phyloP scores from a whole-genome alignment of 2,888 invertebrate genomes.

The Spisula solida region DNA sequence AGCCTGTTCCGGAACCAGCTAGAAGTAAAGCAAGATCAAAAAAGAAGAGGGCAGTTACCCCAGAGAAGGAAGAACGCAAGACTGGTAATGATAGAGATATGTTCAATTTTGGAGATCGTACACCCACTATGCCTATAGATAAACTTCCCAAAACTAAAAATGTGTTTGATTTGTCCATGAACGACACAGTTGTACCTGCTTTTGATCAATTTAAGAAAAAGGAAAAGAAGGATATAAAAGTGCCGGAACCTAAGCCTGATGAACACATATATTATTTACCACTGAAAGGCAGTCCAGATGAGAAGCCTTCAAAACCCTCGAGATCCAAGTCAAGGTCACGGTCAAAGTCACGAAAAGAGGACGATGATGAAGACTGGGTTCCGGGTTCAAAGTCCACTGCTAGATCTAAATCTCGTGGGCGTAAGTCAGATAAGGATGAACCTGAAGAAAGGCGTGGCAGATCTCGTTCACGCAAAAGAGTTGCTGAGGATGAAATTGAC shows the following conservation, averaged over 20 bases:
- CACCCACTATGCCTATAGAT: conserved; percentile 65
- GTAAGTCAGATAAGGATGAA: conserved; percentile 15
- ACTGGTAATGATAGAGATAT: conserved; percentile 62
- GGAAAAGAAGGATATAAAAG: conserved; percentile 8
- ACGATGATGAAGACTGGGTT: conserved; percentile 49
- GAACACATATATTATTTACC: conserved; percentile 63
- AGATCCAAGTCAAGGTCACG: conserved; percentile 58
- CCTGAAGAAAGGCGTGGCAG: conserved; percentile 21
- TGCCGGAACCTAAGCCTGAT: conserved; percentile 42
- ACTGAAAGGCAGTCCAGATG: conserved; percentile 57
- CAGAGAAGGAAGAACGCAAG: conserved; percentile 69
- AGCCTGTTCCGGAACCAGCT: conserved; percentile 76
- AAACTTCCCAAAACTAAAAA: conserved; percentile 55
- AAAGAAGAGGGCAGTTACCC: conserved; percentile 72
- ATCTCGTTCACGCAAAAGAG: conserved; percentile 39
- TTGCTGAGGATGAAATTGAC: conserved; percentile 1
- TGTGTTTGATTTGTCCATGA: conserved; percentile 78
- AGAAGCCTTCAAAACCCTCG: conserved; percentile 48
- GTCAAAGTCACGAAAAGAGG: conserved; percentile 49
- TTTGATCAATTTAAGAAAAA: conserved; percentile 32
- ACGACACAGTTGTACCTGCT: conserved; percentile 71
- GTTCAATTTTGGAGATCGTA: conserved; percentile 70
- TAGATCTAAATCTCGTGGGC: conserved; percentile 36
- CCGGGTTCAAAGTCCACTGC: conserved; percentile 34
- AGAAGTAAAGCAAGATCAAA: conserved; percentile 74